phyloP scores from a whole-genome alignment of 2,888 invertebrate species.

The Hipparchia semele region DNA sequence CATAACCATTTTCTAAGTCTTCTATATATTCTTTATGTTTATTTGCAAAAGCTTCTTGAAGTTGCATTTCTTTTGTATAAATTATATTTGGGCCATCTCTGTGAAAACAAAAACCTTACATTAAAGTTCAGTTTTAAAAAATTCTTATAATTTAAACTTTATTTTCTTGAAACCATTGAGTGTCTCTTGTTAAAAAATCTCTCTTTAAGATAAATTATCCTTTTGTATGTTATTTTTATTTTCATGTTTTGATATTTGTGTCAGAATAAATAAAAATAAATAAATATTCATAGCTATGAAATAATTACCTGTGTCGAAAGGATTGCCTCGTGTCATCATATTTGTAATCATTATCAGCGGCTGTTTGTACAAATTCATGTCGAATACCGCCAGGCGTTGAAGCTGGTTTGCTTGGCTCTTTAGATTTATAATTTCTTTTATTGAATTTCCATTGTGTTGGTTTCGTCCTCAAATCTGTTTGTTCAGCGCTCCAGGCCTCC shows the following conservation, averaged over 20 bases:
- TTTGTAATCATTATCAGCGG: constrained; percentile 75
- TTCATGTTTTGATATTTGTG: too few relatives aligned
- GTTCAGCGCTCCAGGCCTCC: constrained; percentile 95
- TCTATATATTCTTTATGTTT: constrained; percentile 84
- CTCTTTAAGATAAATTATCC: too few relatives aligned
- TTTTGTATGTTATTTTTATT: too few relatives aligned
- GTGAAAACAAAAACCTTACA: constrained; percentile 43
- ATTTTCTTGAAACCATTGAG: too few relatives aligned
- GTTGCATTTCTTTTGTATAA: constrained; percentile 82
- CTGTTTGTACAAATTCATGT: constrained; percentile 77
- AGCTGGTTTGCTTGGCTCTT: constrained; percentile 77
- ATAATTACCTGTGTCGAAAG: constrained; percentile 66
- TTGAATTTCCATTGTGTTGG: constrained; percentile 90
- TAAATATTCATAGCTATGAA: constrained; percentile 27
- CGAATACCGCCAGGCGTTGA: constrained; percentile 75
- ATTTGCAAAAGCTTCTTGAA: constrained; percentile 72
- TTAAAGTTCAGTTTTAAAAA: background rate
- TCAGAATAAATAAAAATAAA: background rate
- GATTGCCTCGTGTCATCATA: constrained; percentile 73
- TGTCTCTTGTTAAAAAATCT: too few relatives aligned
- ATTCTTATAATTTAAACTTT: background rate
- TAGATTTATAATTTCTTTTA: constrained; percentile 83
- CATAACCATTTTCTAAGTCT: constrained; percentile 83
- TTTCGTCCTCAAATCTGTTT: constrained; percentile 85
- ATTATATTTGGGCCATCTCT: constrained; percentile 82